These are phyloP conservation scores for Zaprionus vittiger DNA, from an alignment of 1,140 invertebrate genomes.

Conservation along the genomic window DNA sequence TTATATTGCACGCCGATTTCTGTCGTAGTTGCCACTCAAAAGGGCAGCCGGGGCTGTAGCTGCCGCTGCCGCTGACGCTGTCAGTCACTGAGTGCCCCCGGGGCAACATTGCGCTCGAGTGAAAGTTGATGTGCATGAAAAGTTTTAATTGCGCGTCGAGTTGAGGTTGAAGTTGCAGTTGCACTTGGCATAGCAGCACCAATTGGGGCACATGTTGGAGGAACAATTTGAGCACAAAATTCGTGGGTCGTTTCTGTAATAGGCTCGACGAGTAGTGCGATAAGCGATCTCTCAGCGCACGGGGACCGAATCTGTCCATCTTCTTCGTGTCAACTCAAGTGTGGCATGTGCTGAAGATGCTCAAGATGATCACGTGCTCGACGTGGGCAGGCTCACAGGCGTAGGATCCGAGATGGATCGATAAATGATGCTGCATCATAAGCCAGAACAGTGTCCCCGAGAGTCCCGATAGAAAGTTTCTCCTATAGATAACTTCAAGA, in stretches of 20 bases:
- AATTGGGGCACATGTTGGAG: constrained; percentile 55
- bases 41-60: constrained; percentile 22
- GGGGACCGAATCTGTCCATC: constrained; percentile 33
- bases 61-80: constrained; percentile 73
- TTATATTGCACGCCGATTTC: constrained; percentile 30
- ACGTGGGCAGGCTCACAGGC: constrained; percentile 38
- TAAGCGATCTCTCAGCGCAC: constrained; percentile 53
- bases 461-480: background rate
- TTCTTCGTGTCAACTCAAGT: constrained; percentile 63
- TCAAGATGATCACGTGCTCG: constrained; percentile 33
- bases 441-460: constrained; percentile 9
- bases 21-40: constrained; percentile 49
- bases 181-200: background rate
- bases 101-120: constrained; percentile 60
- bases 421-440: constrained; percentile 16
- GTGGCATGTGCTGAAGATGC: constrained; percentile 64
- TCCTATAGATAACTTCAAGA: background rate
- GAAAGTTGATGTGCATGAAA: constrained; percentile 82
- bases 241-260: constrained; percentile 73
- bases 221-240: constrained; percentile 42
- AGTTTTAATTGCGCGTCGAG: constrained; percentile 81
- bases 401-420: constrained; percentile 31
- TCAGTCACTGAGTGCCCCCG: constrained; percentile 60
- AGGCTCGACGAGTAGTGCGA: constrained; percentile 43
- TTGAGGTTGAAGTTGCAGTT: constrained; percentile 33